Evolutionary conservation across 2,797 vertebrate species (phyloP).

Genomic region (Erethizon dorsatum): DNA sequence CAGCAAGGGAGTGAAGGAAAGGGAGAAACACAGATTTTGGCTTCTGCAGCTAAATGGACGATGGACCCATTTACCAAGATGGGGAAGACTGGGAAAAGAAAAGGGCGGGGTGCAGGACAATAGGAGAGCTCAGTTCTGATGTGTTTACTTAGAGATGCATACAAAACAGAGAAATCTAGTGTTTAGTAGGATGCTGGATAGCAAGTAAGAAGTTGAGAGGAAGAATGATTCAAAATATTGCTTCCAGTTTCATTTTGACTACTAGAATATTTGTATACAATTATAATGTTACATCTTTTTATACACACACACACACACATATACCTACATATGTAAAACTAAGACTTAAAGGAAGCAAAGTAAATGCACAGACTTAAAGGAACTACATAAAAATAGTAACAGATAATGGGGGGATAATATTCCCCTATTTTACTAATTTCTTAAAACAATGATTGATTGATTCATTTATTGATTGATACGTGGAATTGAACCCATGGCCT

Average conservation of each 20-base stretch:
- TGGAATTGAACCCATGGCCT: background rate
- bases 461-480: background rate
- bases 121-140: background rate
- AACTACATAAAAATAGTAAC: background rate
- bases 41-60: background rate
- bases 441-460: background rate
- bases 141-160: background rate
- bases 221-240: conserved; percentile 22
- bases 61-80: background rate
- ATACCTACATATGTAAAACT: background rate
- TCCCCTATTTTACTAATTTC: background rate
- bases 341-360: background rate
- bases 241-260: background rate
- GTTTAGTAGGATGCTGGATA: background rate
- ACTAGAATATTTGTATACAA: background rate
- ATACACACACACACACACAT: background rate
- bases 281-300: background rate
- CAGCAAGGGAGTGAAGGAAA: background rate
- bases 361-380: background rate
- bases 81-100: background rate
- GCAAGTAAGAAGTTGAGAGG: background rate
- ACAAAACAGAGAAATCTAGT: background rate
- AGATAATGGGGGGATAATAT: background rate
- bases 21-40: background rate
- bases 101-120: background rate